Conservation (phyloP, 1,140 invertebrate genomes). For the Trichonephila inaurata region DNA sequence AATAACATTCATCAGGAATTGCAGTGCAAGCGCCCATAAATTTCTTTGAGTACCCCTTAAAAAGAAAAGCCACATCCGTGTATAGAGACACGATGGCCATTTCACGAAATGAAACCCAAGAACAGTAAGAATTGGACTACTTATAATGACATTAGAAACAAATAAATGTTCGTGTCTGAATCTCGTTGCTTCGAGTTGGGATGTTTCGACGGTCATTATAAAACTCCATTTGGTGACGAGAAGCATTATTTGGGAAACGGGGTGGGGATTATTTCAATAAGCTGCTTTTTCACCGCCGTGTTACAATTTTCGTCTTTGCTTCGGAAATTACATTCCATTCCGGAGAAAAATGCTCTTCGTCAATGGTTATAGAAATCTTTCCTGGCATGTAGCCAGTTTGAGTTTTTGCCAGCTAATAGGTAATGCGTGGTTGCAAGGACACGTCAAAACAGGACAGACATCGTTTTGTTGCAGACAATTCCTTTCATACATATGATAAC, state of each 20-base stretch:
- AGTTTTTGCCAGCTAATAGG: slow-evolving; percentile 60
- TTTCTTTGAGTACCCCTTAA: neutral
- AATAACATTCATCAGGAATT: slow-evolving; percentile 6
- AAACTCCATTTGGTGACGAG: slow-evolving; percentile 36
- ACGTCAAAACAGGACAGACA: slow-evolving; percentile 44
- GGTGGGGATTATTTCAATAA: slow-evolving; percentile 65
- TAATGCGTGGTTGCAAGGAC: neutral
- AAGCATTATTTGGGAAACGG: neutral
- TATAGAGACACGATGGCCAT: neutral
- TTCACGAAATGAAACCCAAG: neutral
- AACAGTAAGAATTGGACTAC: slow-evolving; percentile 33
- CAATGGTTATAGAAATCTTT: slow-evolving; percentile 58
- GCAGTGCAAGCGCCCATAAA: neutral
- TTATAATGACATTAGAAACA: slow-evolving; percentile 56
- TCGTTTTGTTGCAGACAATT: neutral
- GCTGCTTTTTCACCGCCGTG: slow-evolving; percentile 2
- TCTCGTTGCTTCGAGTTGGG: neutral
- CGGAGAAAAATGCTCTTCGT: slow-evolving; percentile 14
- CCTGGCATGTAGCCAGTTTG: slow-evolving; percentile 52
- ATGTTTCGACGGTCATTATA: slow-evolving; percentile 32
- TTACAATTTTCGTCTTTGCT: slow-evolving; percentile 59
- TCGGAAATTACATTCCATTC: slow-evolving; percentile 62
- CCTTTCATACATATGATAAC: neutral
- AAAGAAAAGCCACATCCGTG: neutral
- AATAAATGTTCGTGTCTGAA: slow-evolving; percentile 55